phyloP scores from a whole-genome alignment of 2,113 vertebrate species.

The Mobula hypostoma region DNA sequence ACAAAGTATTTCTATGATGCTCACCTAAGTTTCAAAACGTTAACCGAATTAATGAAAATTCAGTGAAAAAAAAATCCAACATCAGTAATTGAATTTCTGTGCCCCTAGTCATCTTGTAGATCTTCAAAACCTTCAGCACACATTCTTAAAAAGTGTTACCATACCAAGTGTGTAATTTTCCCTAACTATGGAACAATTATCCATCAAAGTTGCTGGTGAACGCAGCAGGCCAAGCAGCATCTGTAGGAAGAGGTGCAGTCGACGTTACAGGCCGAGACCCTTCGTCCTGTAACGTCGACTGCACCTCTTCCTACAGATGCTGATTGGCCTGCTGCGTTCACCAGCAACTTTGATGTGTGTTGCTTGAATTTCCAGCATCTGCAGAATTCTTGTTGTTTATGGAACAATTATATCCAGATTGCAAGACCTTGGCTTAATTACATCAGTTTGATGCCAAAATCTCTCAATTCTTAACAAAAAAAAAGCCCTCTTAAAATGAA shows the following conservation, averaged over 20 bases:
- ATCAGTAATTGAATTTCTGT: not conserved
- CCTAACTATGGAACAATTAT: conserved; percentile 21
- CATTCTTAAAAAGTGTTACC: conserved; percentile 14
- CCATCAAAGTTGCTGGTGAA: no score
- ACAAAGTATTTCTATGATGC: not conserved
- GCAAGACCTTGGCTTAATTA: conserved; percentile 6
- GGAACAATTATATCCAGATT: conserved; percentile 25
- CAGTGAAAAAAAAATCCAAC: not conserved
- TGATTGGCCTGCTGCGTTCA: no score
- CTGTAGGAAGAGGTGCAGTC: no score
- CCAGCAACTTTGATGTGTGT: no score
- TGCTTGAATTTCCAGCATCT: no score
- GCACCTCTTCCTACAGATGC: no score
- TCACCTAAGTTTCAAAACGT: not conserved
- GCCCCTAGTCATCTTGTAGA: not conserved
- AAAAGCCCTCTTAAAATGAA: not conserved
- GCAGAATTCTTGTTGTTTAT: not conserved
- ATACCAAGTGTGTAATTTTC: conserved; percentile 11
- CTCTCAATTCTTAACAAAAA: not conserved
- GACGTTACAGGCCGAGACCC: no score
- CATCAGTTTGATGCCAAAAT: conserved; percentile 6
- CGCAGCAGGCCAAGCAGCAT: no score
- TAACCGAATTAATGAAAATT: not conserved
- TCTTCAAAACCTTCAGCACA: not conserved
- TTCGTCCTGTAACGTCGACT: no score